Percentiles rank a stretch among this genome's conserved stretches.
phyloP scores from a whole-genome alignment of 2,113 vertebrate genomes.

The Crypturellus undulatus region DNA sequence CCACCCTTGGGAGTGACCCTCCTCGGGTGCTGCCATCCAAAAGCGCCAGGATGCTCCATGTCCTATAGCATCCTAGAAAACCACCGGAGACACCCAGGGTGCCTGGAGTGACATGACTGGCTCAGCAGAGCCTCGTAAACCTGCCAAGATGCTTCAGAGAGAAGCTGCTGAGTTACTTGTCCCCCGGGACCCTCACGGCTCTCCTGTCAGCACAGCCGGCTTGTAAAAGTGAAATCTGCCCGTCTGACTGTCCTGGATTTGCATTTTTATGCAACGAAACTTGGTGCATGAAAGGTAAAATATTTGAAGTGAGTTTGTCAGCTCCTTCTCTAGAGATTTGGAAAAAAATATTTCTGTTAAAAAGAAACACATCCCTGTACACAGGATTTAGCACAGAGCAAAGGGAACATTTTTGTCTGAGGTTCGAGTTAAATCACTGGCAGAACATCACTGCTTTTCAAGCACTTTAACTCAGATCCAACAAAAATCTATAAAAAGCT shows the following conservation, averaged over 20 bases:
- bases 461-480: slow-evolving; percentile 64
- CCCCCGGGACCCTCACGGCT: neutral
- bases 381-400: slow-evolving; percentile 41
- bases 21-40: neutral
- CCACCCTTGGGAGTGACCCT: neutral
- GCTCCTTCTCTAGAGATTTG: neutral
- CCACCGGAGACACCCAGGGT: neutral
- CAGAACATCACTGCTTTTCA: slow-evolving; percentile 65
- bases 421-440: slow-evolving; percentile 55
- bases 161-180: slow-evolving; percentile 39
- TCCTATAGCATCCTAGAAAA: neutral
- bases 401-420: slow-evolving; percentile 59
- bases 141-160: slow-evolving; percentile 39
- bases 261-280: neutral
- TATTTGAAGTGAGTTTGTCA: neutral
- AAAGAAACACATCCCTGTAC: slow-evolving; percentile 8
- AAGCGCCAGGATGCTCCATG: neutral
- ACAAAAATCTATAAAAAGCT: slow-evolving; percentile 71
- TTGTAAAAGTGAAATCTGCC: neutral
- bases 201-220: slow-evolving; percentile 56
- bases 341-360: neutral
- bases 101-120: neutral
- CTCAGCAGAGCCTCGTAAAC: neutral
- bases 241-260: neutral
- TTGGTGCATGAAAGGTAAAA: fast-evolving